Percentiles rank a stretch among this genome's conserved stretches.
Evolutionary conservation across 1,140 invertebrate species (phyloP).

Genomic region (Cyclargus thomasi): DNA sequence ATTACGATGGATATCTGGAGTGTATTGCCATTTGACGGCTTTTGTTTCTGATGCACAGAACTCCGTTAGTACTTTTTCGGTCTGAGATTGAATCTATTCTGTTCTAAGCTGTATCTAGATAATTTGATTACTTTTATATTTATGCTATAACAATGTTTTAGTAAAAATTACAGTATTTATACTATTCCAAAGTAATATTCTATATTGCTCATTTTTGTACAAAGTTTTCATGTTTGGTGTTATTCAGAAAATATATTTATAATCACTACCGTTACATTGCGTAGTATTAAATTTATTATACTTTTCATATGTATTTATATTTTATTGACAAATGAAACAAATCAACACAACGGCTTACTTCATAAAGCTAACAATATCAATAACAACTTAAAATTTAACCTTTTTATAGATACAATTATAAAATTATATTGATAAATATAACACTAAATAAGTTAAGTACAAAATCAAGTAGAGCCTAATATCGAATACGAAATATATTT

Average conservation of each 20-base stretch:
- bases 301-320: constrained; percentile 1
- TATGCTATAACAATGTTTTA: constrained; percentile 64
- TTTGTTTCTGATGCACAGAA: no score
- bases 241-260: constrained; percentile 64
- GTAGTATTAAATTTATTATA: constrained; percentile 35
- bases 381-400: constrained; percentile 16
- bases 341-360: constrained; percentile 30
- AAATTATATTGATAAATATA: constrained; percentile 20
- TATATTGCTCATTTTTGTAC: constrained; percentile 74
- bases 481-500: constrained; percentile 55
- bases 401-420: constrained; percentile 17
- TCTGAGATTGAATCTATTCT: constrained; percentile 19
- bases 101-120: constrained; percentile 33
- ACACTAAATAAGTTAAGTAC: constrained; percentile 61
- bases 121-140: constrained; percentile 38
- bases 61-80: no score
- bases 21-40: no score
- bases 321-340: constrained; percentile 31
- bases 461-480: constrained; percentile 59
- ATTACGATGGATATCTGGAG: no score
- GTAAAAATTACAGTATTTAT: constrained; percentile 53
- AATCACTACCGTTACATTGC: constrained; percentile 37
- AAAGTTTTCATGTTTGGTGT: constrained; percentile 73
- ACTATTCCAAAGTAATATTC: constrained; percentile 62
- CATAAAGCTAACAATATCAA: constrained; percentile 19